Conservation (phyloP, 2,888 invertebrate species). For the Nomada fabriciana region DNA sequence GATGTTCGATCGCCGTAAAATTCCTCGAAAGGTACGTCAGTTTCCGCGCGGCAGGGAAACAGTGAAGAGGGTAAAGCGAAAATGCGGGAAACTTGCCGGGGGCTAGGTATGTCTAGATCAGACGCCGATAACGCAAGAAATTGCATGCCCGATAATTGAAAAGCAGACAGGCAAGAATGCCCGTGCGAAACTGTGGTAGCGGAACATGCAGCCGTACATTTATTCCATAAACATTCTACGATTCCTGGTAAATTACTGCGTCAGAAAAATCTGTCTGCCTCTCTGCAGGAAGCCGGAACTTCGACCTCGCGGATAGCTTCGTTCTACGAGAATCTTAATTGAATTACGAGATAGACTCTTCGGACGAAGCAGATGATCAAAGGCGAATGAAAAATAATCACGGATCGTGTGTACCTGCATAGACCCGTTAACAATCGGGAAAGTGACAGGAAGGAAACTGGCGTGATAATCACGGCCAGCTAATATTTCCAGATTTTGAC, state of each 20-base stretch:
- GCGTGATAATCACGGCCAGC: constrained; percentile 61
- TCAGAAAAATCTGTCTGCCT: not conserved
- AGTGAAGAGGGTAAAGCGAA: constrained; percentile 27
- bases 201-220: not conserved
- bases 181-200: not conserved
- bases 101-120: constrained; percentile 60
- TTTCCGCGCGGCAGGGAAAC: constrained; percentile 32
- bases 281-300: not conserved
- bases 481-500: constrained; percentile 77
- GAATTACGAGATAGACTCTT: not conserved
- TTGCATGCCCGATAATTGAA: constrained; percentile 67
- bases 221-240: constrained; percentile 6
- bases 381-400: not conserved
- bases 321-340: not conserved
- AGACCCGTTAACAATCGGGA: not conserved
- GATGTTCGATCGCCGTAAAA: constrained; percentile 57
- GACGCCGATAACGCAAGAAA: constrained; percentile 57
- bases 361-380: not conserved
- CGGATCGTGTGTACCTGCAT: not conserved
- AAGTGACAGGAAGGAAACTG: not conserved
- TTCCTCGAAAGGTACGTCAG: constrained; percentile 56
- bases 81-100: constrained; percentile 40
- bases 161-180: constrained; percentile 55
- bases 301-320: not conserved
- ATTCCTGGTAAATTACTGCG: constrained; percentile 6